Evolutionary conservation across 2,797 vertebrate genomes (phyloP).

Genomic region (Remorina albescens): DNA sequence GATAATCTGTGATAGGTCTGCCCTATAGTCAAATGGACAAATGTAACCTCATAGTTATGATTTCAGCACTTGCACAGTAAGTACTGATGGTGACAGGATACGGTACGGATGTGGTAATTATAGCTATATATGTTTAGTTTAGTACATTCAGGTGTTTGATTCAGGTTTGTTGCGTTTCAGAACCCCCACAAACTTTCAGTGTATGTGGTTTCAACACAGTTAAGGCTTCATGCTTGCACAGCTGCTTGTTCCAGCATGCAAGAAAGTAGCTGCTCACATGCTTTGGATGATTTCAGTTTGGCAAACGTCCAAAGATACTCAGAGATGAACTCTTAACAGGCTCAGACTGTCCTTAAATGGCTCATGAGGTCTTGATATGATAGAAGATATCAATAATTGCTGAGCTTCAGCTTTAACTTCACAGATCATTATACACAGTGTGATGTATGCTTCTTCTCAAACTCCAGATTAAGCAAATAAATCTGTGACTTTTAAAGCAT

Average conservation of each 20-base stretch:
- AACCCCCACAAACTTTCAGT: not conserved
- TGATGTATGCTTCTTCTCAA: not conserved
- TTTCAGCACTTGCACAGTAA: not conserved
- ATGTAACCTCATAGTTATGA: not conserved
- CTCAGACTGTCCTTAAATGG: not conserved
- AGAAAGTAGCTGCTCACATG: not conserved
- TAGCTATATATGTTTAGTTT: not conserved
- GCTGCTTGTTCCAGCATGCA: not conserved
- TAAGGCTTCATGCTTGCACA: not conserved
- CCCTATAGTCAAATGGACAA: not conserved
- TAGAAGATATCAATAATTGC: slow-evolving; percentile 2
- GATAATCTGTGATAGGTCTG: not conserved
- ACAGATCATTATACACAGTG: not conserved
- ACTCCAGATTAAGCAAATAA: not conserved
- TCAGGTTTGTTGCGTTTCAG: not conserved
- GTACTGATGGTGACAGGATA: not conserved
- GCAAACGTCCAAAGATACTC: not conserved
- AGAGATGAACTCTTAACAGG: not conserved
- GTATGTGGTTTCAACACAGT: slow-evolving; percentile 26
- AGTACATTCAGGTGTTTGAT: not conserved
- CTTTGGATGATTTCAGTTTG: slow-evolving; percentile 4
- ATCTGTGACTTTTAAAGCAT: not conserved
- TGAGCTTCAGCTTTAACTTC: not conserved
- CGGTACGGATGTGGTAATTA: not conserved
- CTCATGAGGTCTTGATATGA: not conserved